Conservation (phyloP, 2,888 invertebrate species). For the Plebejus anna region DNA sequence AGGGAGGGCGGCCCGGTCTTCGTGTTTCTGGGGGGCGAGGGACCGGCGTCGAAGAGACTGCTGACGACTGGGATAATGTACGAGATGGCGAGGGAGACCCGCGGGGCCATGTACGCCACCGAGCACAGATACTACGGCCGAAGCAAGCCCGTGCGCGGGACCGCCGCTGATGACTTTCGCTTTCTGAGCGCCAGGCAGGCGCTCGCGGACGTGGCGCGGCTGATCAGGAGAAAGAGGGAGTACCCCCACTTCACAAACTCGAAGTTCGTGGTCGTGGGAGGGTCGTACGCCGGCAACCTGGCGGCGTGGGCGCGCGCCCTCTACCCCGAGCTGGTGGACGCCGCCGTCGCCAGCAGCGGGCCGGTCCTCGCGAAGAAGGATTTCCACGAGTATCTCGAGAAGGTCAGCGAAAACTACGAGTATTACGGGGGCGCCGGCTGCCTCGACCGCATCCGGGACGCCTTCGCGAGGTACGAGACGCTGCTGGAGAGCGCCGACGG, state of each 20-base stretch:
- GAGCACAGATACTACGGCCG: constrained; percentile 70
- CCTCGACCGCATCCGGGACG: constrained; percentile 48
- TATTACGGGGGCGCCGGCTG: constrained; percentile 55
- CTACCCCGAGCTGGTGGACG: constrained; percentile 63
- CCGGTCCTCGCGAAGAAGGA: constrained; percentile 66
- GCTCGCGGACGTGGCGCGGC: constrained; percentile 57
- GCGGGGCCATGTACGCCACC: constrained; percentile 59
- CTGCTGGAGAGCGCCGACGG: constrained; percentile 52
- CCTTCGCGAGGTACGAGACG: constrained; percentile 52
- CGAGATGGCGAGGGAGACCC: constrained; percentile 63
- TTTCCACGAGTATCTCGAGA: constrained; percentile 65
- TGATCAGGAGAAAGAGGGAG: constrained; percentile 52
- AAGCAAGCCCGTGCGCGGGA: constrained; percentile 57
- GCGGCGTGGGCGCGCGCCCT: constrained; percentile 65
- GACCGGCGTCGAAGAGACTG: constrained; percentile 49
- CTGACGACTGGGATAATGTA: constrained; percentile 55
- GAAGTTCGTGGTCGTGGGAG: constrained; percentile 65
- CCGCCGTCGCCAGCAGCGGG: constrained; percentile 64
- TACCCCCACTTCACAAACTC: constrained; percentile 47
- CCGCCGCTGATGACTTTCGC: constrained; percentile 50
- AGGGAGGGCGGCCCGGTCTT: constrained; percentile 57
- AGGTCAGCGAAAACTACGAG: constrained; percentile 59
- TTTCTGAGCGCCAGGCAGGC: constrained; percentile 63
- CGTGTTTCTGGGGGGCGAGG: constrained; percentile 61
- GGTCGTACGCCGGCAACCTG: constrained; percentile 67